Evolutionary conservation across 92 coral and sea anemone genomes (phyloP).

Genomic region (Epizoanthus scotinus): DNA sequence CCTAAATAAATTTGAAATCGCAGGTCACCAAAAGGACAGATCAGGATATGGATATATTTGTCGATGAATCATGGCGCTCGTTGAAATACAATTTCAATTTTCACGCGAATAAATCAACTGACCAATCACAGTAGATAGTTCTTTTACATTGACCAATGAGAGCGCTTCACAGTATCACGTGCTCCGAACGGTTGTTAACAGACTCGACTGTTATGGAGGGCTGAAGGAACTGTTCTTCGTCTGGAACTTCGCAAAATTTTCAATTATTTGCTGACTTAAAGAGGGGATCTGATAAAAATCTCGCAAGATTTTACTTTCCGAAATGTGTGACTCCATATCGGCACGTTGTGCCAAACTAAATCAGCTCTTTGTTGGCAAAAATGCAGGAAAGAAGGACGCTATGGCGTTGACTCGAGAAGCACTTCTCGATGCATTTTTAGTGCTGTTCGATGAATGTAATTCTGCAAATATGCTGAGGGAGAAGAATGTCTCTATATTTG

Average conservation of each 20-base stretch:
- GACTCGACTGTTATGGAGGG: no score
- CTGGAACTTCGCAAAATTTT: neutral
- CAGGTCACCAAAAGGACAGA: no score
- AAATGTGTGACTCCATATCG: constrained; percentile 75
- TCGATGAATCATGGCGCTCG: no score
- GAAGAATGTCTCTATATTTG: constrained; percentile 82
- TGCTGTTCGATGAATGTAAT: constrained; percentile 89
- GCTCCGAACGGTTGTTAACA: constrained; percentile 29
- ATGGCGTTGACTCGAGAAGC: constrained; percentile 77
- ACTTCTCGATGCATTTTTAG: constrained; percentile 87
- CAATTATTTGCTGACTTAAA: neutral
- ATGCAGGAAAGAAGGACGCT: constrained; percentile 64
- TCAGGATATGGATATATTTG: no score
- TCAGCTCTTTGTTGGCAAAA: constrained; percentile 78
- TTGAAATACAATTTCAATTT: constrained; percentile 10
- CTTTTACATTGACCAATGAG: constrained; percentile 3
- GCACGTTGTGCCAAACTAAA: constrained; percentile 83
- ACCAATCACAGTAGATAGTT: constrained; percentile 22
- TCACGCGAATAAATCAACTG: constrained; percentile 21
- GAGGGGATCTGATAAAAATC: neutral
- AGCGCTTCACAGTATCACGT: constrained; percentile 13
- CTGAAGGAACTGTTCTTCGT: neutral
- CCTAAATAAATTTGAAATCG: no score
- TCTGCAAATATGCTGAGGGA: constrained; percentile 83
- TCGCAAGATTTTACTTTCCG: neutral